Evolutionary conservation across 2,113 vertebrate genomes (phyloP).

Genomic region (Macroglossus sobrinus): DNA sequence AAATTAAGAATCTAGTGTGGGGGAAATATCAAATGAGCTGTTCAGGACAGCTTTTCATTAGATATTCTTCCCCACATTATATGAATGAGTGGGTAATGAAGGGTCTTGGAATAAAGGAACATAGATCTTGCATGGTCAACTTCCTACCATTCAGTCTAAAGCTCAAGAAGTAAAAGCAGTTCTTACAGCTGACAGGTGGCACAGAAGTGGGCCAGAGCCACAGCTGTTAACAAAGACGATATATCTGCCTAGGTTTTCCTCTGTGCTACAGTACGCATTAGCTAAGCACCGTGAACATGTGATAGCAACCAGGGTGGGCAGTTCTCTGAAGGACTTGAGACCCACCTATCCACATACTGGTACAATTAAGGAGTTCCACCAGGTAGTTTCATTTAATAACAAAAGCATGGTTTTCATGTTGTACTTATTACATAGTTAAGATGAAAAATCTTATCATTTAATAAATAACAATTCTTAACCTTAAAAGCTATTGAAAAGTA

Average conservation of each 20-base stretch:
- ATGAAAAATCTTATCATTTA: not conserved
- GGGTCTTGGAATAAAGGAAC: not conserved
- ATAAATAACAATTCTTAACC: not conserved
- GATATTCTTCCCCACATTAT: not conserved
- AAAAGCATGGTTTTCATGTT: not conserved
- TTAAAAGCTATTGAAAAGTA: constrained; percentile 4
- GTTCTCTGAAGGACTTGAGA: not conserved
- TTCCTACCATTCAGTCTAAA: not conserved
- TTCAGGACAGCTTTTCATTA: not conserved
- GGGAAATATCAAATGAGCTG: not conserved
- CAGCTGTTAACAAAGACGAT: not conserved
- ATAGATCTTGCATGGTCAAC: not conserved
- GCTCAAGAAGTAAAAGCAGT: not conserved
- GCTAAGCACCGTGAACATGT: not conserved
- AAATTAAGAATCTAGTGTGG: not conserved
- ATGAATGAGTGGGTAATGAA: not conserved
- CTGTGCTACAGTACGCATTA: not conserved
- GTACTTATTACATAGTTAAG: not conserved
- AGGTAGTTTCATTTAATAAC: not conserved
- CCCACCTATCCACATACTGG: not conserved
- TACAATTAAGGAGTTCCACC: not conserved
- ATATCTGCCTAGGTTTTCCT: not conserved
- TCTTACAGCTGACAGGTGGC: not conserved
- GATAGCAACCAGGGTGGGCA: not conserved
- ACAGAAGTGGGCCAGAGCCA: not conserved